A percentile compares a stretch with the other conserved stretches of the same genome.
Evolutionary conservation across 2,888 invertebrate genomes (phyloP).

Genomic region (Zootermopsis nevadensis): DNA sequence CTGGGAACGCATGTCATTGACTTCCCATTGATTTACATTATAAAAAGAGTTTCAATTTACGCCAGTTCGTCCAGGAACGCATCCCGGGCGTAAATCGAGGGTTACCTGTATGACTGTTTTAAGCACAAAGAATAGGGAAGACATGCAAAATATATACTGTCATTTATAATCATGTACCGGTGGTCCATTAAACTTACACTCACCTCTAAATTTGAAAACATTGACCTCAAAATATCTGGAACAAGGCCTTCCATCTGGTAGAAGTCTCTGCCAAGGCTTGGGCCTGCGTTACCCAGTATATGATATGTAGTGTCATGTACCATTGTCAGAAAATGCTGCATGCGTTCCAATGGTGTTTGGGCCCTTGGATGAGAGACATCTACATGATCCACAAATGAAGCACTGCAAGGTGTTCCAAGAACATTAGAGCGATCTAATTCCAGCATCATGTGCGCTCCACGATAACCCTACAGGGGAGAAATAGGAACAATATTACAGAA

Average conservation of each 20-base stretch:
- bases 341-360: conserved; percentile 76
- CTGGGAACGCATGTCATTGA: too few relatives aligned
- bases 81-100: too few relatives aligned
- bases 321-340: conserved; percentile 84
- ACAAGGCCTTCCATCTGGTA: conserved; percentile 83
- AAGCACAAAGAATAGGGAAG: conserved; percentile 57
- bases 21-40: too few relatives aligned
- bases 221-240: conserved; percentile 77
- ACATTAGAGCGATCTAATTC: conserved; percentile 83
- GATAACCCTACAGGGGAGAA: conserved; percentile 70
- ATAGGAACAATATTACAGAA: background rate
- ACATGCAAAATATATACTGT: conserved; percentile 34
- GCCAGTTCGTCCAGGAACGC: too few relatives aligned
- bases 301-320: conserved; percentile 86
- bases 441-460: conserved; percentile 76
- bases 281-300: conserved; percentile 81
- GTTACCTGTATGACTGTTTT: background rate
- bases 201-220: conserved; percentile 75
- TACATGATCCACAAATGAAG: conserved; percentile 46
- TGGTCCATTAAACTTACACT: conserved; percentile 44
- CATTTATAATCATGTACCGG: background rate
- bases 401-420: conserved; percentile 65
- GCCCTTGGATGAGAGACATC: conserved; percentile 59
- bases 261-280: conserved; percentile 86
- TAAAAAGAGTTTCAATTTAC: too few relatives aligned